phyloP scores from a whole-genome alignment of 2,797 vertebrate species.

The Acanthurus leucopareius region DNA sequence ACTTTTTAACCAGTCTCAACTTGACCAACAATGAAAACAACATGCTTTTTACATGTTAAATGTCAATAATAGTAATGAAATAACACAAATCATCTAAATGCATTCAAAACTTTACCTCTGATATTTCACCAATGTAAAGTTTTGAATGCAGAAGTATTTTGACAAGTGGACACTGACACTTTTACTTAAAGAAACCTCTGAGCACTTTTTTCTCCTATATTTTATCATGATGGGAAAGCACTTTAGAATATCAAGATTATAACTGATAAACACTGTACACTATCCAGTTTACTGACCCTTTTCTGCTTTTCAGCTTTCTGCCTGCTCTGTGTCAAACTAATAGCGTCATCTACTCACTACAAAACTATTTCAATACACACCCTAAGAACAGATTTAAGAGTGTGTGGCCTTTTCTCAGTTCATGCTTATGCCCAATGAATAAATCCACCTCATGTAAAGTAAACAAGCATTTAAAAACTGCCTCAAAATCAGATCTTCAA shows the following conservation, averaged over 20 bases:
- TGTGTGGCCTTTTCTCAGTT: neutral
- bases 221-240: neutral
- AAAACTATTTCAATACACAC: neutral
- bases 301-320: neutral
- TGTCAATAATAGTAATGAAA: neutral
- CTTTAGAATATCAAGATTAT: neutral
- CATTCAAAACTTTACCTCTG: too few species aligned
- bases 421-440: neutral
- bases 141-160: slow-evolving; percentile 4
- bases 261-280: neutral
- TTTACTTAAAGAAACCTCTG: neutral
- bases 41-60: neutral
- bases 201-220: neutral
- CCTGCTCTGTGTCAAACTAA: neutral
- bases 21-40: neutral
- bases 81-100: neutral
- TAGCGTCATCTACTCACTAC: neutral
- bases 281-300: neutral
- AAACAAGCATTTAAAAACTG: neutral
- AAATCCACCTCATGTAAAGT: neutral
- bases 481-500: neutral
- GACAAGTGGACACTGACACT: neutral
- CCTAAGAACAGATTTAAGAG: neutral
- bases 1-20: neutral
- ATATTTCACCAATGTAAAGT: neutral